Evolutionary conservation across 2,797 vertebrate genomes (phyloP), one percentile per base, ranked within the genome.

Genomic region (Pipistrellus nathusii): DNA sequence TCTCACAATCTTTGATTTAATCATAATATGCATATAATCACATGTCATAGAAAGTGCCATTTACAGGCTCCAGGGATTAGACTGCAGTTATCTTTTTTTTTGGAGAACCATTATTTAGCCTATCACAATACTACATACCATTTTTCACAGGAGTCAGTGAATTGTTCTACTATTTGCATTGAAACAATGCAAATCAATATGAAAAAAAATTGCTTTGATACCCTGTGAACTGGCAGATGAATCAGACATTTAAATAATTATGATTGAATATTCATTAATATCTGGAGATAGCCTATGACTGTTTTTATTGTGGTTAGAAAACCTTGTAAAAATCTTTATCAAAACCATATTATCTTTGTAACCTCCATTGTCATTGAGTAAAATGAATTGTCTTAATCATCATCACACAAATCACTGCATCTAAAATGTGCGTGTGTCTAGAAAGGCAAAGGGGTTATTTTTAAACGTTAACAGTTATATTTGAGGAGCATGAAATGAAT

Each of bases 261-360:
- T 30, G 91, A 85, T 73, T 93, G 87, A 96, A 66, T 91, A 94
- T 68, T 85, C n/a, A 72, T 84, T 93, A 89, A 85, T 55, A 44
- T 64, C 32, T 81, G 89, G 35, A 84, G 5, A 77, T 25, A 86
- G 51, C 25, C 23, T 76, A 66, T 80, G 82, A 55, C 30, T 81
- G 93, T 78, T 90, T 90, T 86, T 46, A 95, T 80, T 93, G 53
- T 62, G 44, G 68, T 68, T 84, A 91, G 68, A 95, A 88, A 75
- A 93, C 11, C 6, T 11, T 51, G 17, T 85, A 76, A 90, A 94
- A 76, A 20, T 86, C 10, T 95, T 82, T 90, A 83, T 76, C 35
- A 75, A 62, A 83, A 71, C 10, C 6, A 2, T 77, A 73, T 82
- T 94, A 41, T 85, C 32, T 77, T 35, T 53, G 27, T 85, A 75